Base-by-base conservation (phyloP, 2,797 vertebrate genomes). In the Selene dorsalis region DNA sequence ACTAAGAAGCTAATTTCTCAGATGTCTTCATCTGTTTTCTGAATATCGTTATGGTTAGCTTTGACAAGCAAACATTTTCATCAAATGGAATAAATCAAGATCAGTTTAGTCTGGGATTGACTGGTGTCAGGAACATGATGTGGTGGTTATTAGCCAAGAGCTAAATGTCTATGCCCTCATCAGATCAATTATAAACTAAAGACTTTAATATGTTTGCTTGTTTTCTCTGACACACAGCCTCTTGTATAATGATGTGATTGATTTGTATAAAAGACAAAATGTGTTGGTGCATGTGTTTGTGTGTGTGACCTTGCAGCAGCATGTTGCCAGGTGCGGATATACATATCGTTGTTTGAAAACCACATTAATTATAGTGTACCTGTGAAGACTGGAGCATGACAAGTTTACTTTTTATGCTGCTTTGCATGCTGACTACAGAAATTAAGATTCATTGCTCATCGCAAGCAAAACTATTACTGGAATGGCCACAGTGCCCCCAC, bases 111-210 rank as follows among this genome's bases (percentile, higher is more conserved):
- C 35, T 58, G 41, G 63, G 62, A 78, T 45, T 47, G 22, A 32
- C 41, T 70, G 65, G 69, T 64, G 41, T 68, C 69, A 67, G 73
- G 48, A 67, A 48, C 11, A 59, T 12, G 43, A 64, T 57, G 50
- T 2, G 11, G 32, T 43, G 57, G 55, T 72, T 69, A 63, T 60
- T 41, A 55, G 71, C 67, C 16, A n/a, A 24, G 17, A 69, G 73
- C 78, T n/a, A 63, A 77, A 80, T 58, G 69, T 73, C 26, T 20
- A 58, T 1, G 9, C 2, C 14, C 9, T 4, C 20, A 39, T 81
- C 56, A 52, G 65, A 86, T 87, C 57, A 80, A 86, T 84, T 82
- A 83, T 68, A 74, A 64, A 90, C 81, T 50, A 83, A 68, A 80
- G 56, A 59, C 56, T 71, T 50, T 24, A 12, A 47, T 79, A 72